phyloP scores from a whole-genome alignment of 1,140 invertebrate genomes.

The Pseudomyrmex dendroicus region DNA sequence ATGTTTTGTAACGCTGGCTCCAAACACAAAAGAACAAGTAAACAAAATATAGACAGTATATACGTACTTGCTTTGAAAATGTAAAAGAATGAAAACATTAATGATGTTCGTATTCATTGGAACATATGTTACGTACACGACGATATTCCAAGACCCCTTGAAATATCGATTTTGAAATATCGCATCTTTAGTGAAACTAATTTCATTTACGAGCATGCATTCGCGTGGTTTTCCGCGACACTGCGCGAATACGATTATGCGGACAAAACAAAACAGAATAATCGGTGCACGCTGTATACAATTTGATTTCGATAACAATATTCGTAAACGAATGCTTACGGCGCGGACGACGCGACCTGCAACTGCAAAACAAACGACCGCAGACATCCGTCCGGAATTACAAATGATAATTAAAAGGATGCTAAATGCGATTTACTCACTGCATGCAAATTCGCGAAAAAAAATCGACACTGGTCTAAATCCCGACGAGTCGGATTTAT shows the following conservation, averaged over 20 bases:
- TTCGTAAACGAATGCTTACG: conserved; percentile 62
- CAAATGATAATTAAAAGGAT: conserved; percentile 41
- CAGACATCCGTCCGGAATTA: conserved; percentile 21
- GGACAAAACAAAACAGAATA: conserved; percentile 66
- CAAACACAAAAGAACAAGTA: no score
- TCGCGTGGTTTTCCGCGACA: conserved; percentile 52
- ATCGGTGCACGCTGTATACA: conserved; percentile 39
- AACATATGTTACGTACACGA: background rate
- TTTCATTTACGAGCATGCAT: conserved; percentile 54
- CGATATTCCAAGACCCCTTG: background rate
- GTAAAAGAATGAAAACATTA: background rate
- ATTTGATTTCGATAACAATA: conserved; percentile 68
- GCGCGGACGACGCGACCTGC: background rate
- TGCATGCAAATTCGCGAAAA: background rate
- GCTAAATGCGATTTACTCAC: background rate
- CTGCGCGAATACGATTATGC: conserved; percentile 63
- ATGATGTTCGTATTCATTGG: background rate
- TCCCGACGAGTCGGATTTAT: background rate
- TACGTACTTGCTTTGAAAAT: background rate
- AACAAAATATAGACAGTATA: no score
- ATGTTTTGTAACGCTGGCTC: no score
- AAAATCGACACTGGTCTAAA: background rate
- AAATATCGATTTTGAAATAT: conserved; percentile 55
- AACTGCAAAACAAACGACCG: conserved; percentile 12
- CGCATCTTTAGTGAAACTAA: conserved; percentile 51